Conservation (phyloP, 1,140 invertebrate genomes). For the Glossosoma conforme region DNA sequence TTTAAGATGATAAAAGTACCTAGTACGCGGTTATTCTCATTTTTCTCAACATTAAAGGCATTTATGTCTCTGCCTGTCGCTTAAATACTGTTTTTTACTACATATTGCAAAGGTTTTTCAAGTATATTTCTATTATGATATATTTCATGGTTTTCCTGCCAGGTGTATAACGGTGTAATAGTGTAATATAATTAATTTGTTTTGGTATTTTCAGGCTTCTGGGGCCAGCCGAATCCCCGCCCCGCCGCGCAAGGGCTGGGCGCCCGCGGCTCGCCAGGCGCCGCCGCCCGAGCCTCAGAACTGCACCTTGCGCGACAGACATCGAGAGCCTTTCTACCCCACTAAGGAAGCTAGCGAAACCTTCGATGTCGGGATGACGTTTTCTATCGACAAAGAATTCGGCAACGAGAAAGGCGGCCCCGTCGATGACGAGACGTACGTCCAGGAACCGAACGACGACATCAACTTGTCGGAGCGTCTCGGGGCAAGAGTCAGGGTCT, state of each 20-base stretch:
- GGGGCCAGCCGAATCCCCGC: constrained; percentile 39
- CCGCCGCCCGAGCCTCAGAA: constrained; percentile 18
- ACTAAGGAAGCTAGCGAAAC: constrained; percentile 10
- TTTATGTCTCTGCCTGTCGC: no score
- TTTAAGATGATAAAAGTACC: no score
- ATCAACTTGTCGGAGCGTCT: constrained; percentile 34
- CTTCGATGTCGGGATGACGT: constrained; percentile 14
- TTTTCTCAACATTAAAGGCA: no score
- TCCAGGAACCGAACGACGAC: background rate
- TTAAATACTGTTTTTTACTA: no score
- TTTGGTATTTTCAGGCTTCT: constrained; percentile 36
- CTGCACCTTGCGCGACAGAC: background rate
- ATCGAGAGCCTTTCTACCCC: background rate
- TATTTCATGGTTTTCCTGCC: no score
- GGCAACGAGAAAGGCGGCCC: constrained; percentile 2
- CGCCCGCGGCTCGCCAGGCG: constrained; percentile 15
- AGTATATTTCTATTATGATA: no score
- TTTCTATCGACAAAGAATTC: constrained; percentile 7
- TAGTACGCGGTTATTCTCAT: no score
- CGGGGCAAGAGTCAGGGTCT: constrained; percentile 51
- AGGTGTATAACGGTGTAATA: no score
- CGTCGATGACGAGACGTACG: background rate
- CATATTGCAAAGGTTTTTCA: no score
- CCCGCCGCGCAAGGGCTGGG: constrained; percentile 22
- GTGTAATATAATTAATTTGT: no score